Evolutionary conservation across 2,888 invertebrate genomes (phyloP), one percentile per base, ranked within the genome.

Genomic region (Ctenicera cuprea): DNA sequence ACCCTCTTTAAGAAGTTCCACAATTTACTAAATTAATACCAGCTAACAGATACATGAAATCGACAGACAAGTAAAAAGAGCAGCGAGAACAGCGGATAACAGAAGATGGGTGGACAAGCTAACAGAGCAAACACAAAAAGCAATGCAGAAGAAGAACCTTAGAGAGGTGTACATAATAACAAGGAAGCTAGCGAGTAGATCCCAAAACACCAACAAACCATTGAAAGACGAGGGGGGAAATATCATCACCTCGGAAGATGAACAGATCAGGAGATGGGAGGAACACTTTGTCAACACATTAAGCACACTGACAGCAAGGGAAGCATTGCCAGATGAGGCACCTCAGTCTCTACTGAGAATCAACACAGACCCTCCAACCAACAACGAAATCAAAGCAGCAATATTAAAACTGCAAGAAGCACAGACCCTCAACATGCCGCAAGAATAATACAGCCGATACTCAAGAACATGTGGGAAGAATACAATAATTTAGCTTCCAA

Each of bases 101-200:
- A 8, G 45, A 12, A 45, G n/a, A 8, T 45, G 45, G 16, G n/a
- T n/a, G n/a, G 16, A 45, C 7, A n/a, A 2, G 45, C 3, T 45
- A n/a, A n/a, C 45, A 16, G 7, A 8, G n/a, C 2, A n/a, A n/a
- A 14, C 45, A 2, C 45, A 45, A 16, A 16, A 8, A 8, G 45
- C 45, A 45, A n/a, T n/a, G 3, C 12, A 45, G 18, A 8, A 12
- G 45, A 45, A n/a, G 2, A 45, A 45, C n/a, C 8, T 12, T 7
- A 45, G 45, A 45, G 45, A 45, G 9, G 12, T 45, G n/a, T 45
- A 45, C 16, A 45, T 2, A 45, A 45, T 45, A 45, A 45, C 45
- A 45, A 45, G n/a, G n/a, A 8, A 16, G 9, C 45, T 45, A 45
- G 16, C 45, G 2, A 45, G n/a, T n/a, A 45, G n/a, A 45, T 3